Percentiles rank a stretch among this genome's conserved stretches.
Evolutionary conservation across 2,113 vertebrate genomes (phyloP).

Genomic region (Haplochromis burtoni): DNA sequence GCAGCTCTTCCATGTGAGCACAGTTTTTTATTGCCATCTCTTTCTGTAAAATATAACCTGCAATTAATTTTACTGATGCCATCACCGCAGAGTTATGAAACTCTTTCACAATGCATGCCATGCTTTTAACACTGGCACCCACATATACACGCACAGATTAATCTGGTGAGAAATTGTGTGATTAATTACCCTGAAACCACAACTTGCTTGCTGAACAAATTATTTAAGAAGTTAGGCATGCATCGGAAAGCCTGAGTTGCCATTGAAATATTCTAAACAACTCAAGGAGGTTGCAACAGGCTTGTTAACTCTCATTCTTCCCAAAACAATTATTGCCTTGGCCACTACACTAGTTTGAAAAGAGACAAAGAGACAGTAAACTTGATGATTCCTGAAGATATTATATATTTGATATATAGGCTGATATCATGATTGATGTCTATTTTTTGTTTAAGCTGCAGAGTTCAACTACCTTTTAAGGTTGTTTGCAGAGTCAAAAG

Average conservation of each 20-base stretch:
- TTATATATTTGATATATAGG: background rate
- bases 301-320: background rate
- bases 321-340: background rate
- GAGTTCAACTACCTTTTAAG: background rate
- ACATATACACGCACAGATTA: background rate
- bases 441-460: background rate
- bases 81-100: conserved; percentile 5
- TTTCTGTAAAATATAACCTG: background rate
- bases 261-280: background rate
- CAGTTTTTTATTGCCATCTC: conserved; percentile 2
- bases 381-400: background rate
- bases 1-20: background rate
- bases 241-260: background rate
- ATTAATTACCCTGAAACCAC: background rate
- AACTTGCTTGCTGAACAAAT: background rate
- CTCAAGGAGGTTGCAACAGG: background rate
- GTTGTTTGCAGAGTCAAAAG: background rate
- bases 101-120: background rate
- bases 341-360: background rate
- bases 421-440: background rate
- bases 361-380: background rate
- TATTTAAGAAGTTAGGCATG: background rate
- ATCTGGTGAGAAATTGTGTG: background rate
- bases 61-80: conserved; percentile 8
- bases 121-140: background rate